Evolutionary conservation across 1,140 invertebrate genomes (phyloP).

Genomic region (Formica selysi): DNA sequence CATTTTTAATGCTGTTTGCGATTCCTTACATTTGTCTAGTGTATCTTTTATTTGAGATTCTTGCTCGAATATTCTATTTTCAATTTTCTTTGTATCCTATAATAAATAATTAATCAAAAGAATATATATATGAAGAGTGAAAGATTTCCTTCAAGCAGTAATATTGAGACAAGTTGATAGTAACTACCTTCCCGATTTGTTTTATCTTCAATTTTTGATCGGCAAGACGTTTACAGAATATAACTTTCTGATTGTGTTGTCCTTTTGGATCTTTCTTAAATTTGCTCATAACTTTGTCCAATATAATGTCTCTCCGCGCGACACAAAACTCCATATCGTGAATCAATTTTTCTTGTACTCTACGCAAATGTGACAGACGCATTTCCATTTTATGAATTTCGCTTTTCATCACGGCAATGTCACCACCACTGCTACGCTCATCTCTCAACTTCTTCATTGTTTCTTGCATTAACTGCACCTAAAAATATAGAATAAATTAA

Average conservation of each 20-base stretch:
- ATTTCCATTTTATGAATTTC: slow-evolving; percentile 95
- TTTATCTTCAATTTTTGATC: slow-evolving; percentile 88
- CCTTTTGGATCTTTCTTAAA: slow-evolving; percentile 86
- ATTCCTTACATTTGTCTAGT: slow-evolving; percentile 77
- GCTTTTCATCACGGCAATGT: slow-evolving; percentile 91
- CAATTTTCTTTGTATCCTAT: slow-evolving; percentile 79
- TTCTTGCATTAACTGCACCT: slow-evolving; percentile 90
- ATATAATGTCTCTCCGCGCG: slow-evolving; percentile 89
- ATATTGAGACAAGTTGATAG: background rate
- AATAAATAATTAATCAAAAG: slow-evolving; percentile 6
- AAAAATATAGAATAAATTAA: slow-evolving; percentile 39
- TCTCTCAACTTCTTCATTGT: slow-evolving; percentile 89
- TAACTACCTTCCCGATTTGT: slow-evolving; percentile 85
- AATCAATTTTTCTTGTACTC: slow-evolving; percentile 91
- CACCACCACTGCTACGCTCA: slow-evolving; percentile 89
- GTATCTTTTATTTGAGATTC: slow-evolving; percentile 73
- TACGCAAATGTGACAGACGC: slow-evolving; percentile 88
- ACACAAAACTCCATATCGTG: slow-evolving; percentile 92
- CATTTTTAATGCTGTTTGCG: slow-evolving; percentile 73
- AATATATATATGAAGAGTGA: background rate
- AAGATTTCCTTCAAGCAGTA: background rate
- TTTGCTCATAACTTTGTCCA: slow-evolving; percentile 87
- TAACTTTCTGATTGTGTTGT: slow-evolving; percentile 81
- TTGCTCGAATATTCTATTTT: slow-evolving; percentile 76
- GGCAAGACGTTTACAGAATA: slow-evolving; percentile 85